Evolutionary conservation across 2,113 vertebrate species (phyloP).

Genomic region (Paralichthys olivaceus): DNA sequence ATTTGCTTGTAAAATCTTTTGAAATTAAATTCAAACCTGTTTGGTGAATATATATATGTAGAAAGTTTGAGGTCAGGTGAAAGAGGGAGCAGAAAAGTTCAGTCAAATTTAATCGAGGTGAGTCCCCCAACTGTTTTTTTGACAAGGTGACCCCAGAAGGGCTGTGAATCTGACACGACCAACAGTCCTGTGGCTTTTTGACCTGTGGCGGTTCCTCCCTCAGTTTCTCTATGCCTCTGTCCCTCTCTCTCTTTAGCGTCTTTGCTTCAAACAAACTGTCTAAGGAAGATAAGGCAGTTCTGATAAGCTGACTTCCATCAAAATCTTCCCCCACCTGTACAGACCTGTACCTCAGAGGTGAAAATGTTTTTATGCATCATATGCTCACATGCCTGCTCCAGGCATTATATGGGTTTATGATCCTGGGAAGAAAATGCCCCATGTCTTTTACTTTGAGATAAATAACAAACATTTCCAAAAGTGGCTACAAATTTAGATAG

Average conservation of each 20-base stretch:
- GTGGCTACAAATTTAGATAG: neutral
- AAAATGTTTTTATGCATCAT: conserved; percentile 79
- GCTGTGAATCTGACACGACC: conserved; percentile 57
- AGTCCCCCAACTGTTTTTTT: conserved; percentile 65
- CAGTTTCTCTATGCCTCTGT: conserved; percentile 30
- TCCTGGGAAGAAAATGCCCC: conserved; percentile 45
- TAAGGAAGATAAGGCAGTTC: conserved; percentile 77
- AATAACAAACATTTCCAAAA: conserved; percentile 42
- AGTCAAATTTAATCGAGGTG: conserved; percentile 64
- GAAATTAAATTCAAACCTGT: neutral
- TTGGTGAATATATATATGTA: neutral
- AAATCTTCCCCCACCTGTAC: conserved; percentile 64
- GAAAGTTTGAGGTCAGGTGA: conserved; percentile 48
- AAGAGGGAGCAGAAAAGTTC: conserved; percentile 25
- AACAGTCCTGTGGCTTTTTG: conserved; percentile 63
- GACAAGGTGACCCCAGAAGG: conserved; percentile 60
- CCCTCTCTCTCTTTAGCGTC: neutral
- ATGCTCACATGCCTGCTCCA: conserved; percentile 60
- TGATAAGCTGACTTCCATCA: conserved; percentile 78
- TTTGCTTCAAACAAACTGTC: conserved; percentile 77
- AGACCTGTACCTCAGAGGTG: conserved; percentile 72
- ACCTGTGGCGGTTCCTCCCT: conserved; percentile 61
- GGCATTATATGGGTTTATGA: conserved; percentile 75
- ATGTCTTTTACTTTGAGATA: conserved; percentile 59
- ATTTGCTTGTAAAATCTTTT: neutral